Conservation (phyloP, 2,113 vertebrate genomes). For the Phalacrocorax pelagicus region DNA sequence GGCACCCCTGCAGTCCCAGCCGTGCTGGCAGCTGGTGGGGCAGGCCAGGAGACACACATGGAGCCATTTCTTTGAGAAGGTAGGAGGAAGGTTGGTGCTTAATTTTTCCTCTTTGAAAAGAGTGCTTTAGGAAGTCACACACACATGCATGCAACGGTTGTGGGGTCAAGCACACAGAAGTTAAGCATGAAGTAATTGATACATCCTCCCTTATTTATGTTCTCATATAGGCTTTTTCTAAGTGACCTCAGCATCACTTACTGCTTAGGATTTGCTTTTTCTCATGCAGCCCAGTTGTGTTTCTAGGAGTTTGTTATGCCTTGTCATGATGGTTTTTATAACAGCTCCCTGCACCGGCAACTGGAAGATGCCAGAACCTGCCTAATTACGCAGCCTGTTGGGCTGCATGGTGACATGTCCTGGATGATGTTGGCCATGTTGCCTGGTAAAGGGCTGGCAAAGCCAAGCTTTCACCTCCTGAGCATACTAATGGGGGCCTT, state of each 20-base stretch:
- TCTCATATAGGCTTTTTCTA: neutral
- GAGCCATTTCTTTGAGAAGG: neutral
- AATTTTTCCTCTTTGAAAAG: neutral
- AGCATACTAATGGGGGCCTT: neutral
- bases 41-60: fast-evolving
- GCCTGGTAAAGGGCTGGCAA: neutral
- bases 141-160: fast-evolving
- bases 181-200: neutral
- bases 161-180: neutral
- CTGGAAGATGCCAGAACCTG: neutral
- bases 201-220: neutral
- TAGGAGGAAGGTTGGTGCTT: neutral
- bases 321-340: neutral
- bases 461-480: neutral
- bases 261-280: neutral
- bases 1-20: neutral
- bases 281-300: neutral
- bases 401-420: neutral
- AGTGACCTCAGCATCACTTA: neutral
- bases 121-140: fast-evolving
- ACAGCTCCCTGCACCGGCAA: neutral
- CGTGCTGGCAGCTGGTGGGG: neutral
- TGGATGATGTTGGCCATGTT: neutral
- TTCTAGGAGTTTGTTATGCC: neutral
- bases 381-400: neutral